Percentiles rank a stretch among this genome's conserved stretches.
Evolutionary conservation across 2,113 vertebrate genomes (phyloP).

Genomic region (Mirounga angustirostris): DNA sequence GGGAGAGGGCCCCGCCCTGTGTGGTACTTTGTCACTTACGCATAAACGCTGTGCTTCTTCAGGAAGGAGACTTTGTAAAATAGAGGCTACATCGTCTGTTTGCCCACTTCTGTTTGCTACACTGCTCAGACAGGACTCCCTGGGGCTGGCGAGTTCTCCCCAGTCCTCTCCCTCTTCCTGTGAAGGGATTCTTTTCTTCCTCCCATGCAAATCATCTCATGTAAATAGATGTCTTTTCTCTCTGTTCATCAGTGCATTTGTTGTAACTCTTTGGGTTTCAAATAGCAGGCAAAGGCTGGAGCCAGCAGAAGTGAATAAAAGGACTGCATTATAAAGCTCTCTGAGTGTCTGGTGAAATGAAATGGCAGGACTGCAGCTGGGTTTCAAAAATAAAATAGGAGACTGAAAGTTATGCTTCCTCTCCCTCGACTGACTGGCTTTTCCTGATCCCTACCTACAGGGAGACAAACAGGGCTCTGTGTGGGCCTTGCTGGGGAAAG

Average conservation of each 20-base stretch:
- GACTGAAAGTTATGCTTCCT: background rate
- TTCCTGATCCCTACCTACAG: background rate
- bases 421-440: background rate
- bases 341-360: background rate
- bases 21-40: background rate
- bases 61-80: background rate
- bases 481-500: background rate
- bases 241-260: slow-evolving; percentile 36
- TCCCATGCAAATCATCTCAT: slow-evolving; percentile 38
- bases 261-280: slow-evolving; percentile 62
- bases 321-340: slow-evolving; percentile 1
- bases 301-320: background rate
- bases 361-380: slow-evolving; percentile 31
- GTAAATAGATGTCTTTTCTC: slow-evolving; percentile 47
- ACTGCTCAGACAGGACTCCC: background rate
- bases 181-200: background rate
- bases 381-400: background rate
- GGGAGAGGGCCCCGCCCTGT: background rate
- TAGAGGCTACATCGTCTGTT: background rate
- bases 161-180: background rate
- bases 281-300: background rate
- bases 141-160: background rate
- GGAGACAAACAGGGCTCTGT: background rate
- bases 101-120: background rate
- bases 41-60: background rate